Evolutionary conservation across 1,140 invertebrate genomes (phyloP).

Genomic region (Lepidurus apus): DNA sequence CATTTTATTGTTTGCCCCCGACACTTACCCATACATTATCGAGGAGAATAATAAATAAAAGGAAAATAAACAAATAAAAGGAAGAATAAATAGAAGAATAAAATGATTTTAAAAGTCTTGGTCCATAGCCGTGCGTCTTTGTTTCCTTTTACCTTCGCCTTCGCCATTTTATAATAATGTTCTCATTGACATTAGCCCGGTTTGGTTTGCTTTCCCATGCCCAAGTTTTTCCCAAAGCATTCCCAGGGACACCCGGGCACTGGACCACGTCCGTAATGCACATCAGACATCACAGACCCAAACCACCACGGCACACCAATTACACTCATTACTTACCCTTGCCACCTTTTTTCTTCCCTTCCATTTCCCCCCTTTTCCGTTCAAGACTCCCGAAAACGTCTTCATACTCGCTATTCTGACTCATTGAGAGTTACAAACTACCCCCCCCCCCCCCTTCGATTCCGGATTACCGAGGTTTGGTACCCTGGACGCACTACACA

Average conservation of each 20-base stretch:
- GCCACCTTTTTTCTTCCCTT: neutral
- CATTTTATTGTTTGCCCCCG: too few species aligned
- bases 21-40: too few species aligned
- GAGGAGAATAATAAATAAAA: too few species aligned
- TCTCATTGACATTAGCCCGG: slow-evolving; percentile 13
- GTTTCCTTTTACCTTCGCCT: neutral
- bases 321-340: slow-evolving; percentile 8
- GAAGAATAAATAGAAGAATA: neutral
- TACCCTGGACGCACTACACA: too few species aligned
- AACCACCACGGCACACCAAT: neutral
- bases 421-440: too few species aligned
- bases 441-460: too few species aligned
- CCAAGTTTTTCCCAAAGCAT: slow-evolving; percentile 18
- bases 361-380: neutral
- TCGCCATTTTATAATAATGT: neutral
- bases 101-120: neutral
- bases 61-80: too few species aligned
- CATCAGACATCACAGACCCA: neutral
- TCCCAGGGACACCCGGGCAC: slow-evolving; percentile 16
- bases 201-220: slow-evolving; percentile 18
- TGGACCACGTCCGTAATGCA: slow-evolving; percentile 17
- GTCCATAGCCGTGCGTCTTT: neutral
- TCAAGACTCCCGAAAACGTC: neutral
- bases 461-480: too few species aligned
- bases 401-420: too few species aligned